Evolutionary conservation across 37 sponge, comb jelly and placozoan species (phyloP).

Genomic region (Agelas oroides): DNA sequence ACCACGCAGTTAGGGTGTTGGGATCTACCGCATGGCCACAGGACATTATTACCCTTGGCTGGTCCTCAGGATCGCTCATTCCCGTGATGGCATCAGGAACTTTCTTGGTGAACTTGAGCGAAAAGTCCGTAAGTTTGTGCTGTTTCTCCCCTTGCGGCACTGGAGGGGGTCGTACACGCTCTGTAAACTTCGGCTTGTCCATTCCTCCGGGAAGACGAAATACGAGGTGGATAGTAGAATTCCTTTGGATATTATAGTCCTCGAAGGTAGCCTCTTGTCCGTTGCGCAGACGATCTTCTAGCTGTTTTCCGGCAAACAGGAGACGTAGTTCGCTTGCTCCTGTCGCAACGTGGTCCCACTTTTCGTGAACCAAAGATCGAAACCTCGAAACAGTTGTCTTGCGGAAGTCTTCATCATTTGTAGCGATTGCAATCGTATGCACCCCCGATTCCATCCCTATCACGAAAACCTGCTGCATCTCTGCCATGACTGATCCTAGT

Average conservation of each 20-base stretch:
- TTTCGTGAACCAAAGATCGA: slow-evolving; percentile 6
- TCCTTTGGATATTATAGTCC: slow-evolving; percentile 49
- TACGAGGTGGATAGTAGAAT: slow-evolving; percentile 53
- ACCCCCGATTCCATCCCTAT: slow-evolving; percentile 45
- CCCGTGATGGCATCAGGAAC: slow-evolving; percentile 33
- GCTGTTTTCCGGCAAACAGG: slow-evolving; percentile 61
- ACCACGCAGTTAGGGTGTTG: slow-evolving; percentile 49
- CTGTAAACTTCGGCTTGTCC: not conserved
- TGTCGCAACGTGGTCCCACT: not conserved
- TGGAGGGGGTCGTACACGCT: slow-evolving; percentile 29
- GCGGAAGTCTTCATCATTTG: slow-evolving; percentile 25
- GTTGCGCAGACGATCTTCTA: slow-evolving; percentile 32
- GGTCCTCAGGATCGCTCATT: slow-evolving; percentile 18
- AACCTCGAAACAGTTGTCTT: slow-evolving; percentile 37
- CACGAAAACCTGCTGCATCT: slow-evolving; percentile 20
- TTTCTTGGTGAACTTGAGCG: slow-evolving; percentile 32
- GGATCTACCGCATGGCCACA: slow-evolving; percentile 70
- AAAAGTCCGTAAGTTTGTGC: not conserved
- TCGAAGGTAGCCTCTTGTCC: slow-evolving; percentile 35
- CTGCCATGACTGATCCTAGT: not conserved
- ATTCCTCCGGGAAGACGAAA: slow-evolving; percentile 56
- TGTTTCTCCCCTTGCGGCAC: slow-evolving; percentile 3
- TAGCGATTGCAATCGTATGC: slow-evolving; percentile 18
- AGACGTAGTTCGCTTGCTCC: slow-evolving; percentile 30
- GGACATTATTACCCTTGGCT: slow-evolving; percentile 44